phyloP scores from a whole-genome alignment of 2,888 invertebrate genomes.

The Aromia moschata region DNA sequence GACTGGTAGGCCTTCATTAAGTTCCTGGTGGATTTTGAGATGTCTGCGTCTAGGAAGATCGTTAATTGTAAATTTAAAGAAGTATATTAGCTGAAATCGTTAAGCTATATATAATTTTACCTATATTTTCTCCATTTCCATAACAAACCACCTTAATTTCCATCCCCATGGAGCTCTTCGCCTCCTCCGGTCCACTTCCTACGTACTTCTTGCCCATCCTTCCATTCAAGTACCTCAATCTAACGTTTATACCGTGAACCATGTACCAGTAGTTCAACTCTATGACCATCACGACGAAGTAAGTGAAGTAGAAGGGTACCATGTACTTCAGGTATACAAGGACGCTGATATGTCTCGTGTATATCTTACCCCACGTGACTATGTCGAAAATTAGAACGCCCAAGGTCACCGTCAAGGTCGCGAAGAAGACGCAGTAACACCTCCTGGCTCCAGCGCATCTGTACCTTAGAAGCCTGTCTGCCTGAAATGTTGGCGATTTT shows the following conservation, averaged over 20 bases:
- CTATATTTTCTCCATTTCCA: too few species aligned
- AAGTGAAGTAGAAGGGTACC: constrained; percentile 22
- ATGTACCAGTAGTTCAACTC: constrained; percentile 15
- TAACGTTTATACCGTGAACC: constrained; percentile 11
- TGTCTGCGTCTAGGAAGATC: too few species aligned
- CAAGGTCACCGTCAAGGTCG: not conserved
- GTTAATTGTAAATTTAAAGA: too few species aligned
- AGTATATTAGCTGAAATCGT: too few species aligned
- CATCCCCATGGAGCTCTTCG: too few species aligned
- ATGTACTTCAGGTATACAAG: constrained; percentile 3
- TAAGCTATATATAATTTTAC: too few species aligned
- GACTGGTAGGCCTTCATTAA: constrained; percentile 1
- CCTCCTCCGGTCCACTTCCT: not conserved
- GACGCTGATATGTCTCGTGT: not conserved
- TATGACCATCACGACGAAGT: constrained; percentile 16
- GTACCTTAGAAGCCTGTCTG: constrained; percentile 12
- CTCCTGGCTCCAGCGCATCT: not conserved
- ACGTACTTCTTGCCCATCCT: not conserved
- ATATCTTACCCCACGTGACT: not conserved
- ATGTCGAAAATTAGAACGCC: not conserved
- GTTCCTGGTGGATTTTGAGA: not conserved
- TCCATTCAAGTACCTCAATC: constrained; percentile 6
- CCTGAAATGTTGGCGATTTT: constrained; percentile 2
- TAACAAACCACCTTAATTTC: not conserved
- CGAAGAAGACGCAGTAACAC: not conserved